Conservation (phyloP, 1,140 invertebrate genomes). For the Nautilus pompilius region DNA sequence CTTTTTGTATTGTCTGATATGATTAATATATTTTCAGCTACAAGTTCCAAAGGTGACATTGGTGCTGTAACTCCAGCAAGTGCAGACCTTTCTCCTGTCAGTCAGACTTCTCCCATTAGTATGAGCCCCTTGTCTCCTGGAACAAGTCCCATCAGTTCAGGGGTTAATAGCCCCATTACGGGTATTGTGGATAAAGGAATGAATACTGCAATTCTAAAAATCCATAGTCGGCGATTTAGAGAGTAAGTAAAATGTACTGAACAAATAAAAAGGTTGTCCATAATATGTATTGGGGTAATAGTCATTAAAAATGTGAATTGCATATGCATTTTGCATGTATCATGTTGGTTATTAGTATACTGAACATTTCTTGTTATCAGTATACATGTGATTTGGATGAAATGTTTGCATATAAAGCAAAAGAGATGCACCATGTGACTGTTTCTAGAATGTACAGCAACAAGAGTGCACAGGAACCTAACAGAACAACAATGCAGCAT, state of each 20-base stretch:
- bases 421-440: no score
- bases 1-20: background rate
- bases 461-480: no score
- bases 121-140: constrained; percentile 50
- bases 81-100: constrained; percentile 51
- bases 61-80: constrained; percentile 35
- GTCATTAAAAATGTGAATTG: no score
- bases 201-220: constrained; percentile 40
- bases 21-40: constrained; percentile 22
- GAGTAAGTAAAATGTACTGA: constrained; percentile 53
- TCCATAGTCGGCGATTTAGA: constrained; percentile 52
- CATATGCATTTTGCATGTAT: no score
- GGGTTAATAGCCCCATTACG: constrained; percentile 45
- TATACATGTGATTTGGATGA: no score
- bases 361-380: no score
- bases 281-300: no score
- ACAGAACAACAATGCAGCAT: no score
- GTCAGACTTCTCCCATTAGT: constrained; percentile 51
- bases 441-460: no score
- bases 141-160: constrained; percentile 38
- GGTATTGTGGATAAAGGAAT: constrained; percentile 26
- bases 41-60: constrained; percentile 36
- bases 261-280: no score
- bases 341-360: no score
- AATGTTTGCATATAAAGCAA: no score